A percentile compares a stretch with the other conserved stretches of the same genome.
phyloP scores from a whole-genome alignment of 2,797 vertebrate species.

The Cyprinodon diabolis region DNA sequence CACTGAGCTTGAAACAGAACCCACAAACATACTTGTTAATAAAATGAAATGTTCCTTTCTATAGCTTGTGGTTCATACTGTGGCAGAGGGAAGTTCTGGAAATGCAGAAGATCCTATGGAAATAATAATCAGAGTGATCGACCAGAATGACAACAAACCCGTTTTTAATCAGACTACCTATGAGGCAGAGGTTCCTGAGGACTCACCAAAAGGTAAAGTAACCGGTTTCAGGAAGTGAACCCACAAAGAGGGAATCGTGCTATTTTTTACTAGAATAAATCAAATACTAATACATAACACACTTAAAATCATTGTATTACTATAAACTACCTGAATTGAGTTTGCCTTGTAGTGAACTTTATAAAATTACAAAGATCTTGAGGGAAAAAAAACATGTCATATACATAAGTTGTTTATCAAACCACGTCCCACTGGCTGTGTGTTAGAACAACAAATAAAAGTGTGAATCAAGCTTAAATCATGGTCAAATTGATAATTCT shows the following conservation, averaged over 20 bases:
- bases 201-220: conserved; percentile 77
- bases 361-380: too few species aligned
- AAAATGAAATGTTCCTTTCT: background rate
- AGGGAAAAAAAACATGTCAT: too few species aligned
- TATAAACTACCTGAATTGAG: too few species aligned
- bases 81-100: conserved; percentile 23
- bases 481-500: too few species aligned
- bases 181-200: conserved; percentile 81
- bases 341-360: too few species aligned
- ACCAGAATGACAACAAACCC: conserved; percentile 91
- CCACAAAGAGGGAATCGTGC: background rate
- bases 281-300: too few species aligned
- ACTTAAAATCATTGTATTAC: too few species aligned
- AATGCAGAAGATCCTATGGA: conserved; percentile 83
- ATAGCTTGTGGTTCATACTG: conserved; percentile 83
- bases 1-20: background rate
- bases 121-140: conserved; percentile 80
- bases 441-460: too few species aligned
- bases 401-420: too few species aligned
- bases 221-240: background rate
- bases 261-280: conserved; percentile 2
- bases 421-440: too few species aligned
- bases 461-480: too few species aligned
- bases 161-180: conserved; percentile 79
- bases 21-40: background rate